Conservation (phyloP, 2,888 invertebrate genomes). For the Xylota segnis region DNA sequence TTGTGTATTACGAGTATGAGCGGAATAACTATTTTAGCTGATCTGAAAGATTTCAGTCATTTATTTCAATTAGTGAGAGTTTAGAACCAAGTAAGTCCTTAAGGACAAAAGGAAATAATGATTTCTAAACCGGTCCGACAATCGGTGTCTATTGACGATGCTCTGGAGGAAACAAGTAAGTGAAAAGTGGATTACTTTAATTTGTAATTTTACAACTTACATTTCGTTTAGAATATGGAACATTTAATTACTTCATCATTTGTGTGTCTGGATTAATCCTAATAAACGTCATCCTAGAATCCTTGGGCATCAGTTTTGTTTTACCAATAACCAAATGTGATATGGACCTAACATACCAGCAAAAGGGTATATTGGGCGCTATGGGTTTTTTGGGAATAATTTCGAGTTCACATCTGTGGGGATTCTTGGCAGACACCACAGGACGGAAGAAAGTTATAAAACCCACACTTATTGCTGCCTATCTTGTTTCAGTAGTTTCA, state of each 20-base stretch:
- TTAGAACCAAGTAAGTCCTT: neutral
- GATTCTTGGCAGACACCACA: conserved; percentile 85
- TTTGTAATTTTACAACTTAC: neutral
- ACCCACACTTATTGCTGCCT: conserved; percentile 84
- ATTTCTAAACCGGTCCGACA: conserved; percentile 81
- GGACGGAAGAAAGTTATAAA: conserved; percentile 85
- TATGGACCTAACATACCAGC: conserved; percentile 81
- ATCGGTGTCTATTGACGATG: conserved; percentile 80
- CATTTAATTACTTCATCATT: conserved; percentile 85
- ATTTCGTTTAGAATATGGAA: conserved; percentile 84
- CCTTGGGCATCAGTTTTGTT: conserved; percentile 85
- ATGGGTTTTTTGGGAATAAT: conserved; percentile 84
- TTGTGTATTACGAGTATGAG: neutral
- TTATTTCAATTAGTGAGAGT: neutral
- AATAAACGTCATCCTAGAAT: conserved; percentile 84
- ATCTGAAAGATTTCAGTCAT: neutral
- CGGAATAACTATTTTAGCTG: neutral
- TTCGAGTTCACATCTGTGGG: conserved; percentile 86
- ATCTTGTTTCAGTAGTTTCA: conserved; percentile 84
- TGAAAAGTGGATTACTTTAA: neutral
- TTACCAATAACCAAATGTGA: conserved; percentile 85
- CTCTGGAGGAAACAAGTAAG: conserved; percentile 50
- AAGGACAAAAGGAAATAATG: neutral
- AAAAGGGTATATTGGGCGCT: conserved; percentile 83
- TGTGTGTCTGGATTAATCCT: conserved; percentile 85